Evolutionary conservation across 2,888 invertebrate genomes (phyloP).

Genomic region (Nineta flava): DNA sequence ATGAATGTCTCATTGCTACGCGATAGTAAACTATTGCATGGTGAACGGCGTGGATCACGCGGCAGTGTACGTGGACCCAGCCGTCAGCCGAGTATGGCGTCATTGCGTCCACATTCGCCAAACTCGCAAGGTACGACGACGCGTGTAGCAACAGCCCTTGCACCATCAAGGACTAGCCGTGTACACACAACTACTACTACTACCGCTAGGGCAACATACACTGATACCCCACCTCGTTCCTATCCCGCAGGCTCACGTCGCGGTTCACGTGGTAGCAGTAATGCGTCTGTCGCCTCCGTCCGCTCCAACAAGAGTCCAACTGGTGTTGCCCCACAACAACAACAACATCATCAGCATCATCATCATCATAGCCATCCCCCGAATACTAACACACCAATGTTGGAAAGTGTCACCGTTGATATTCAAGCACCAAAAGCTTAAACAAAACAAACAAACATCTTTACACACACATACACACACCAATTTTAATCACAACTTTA

Average conservation of each 20-base stretch:
- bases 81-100: slow-evolving; percentile 72
- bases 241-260: slow-evolving; percentile 36
- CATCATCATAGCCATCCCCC: background rate
- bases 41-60: slow-evolving; percentile 64
- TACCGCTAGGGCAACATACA: slow-evolving; percentile 4
- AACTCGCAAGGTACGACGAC: slow-evolving; percentile 51
- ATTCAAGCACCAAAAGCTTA: slow-evolving; percentile 51
- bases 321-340: slow-evolving; percentile 9
- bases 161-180: slow-evolving; percentile 5
- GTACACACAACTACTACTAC: slow-evolving; percentile 4
- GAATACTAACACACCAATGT: slow-evolving; percentile 27
- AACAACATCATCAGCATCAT: background rate
- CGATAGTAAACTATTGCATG: slow-evolving; percentile 64
- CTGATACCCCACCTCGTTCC: slow-evolving; percentile 7
- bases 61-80: slow-evolving; percentile 67
- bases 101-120: slow-evolving; percentile 65
- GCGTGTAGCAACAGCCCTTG: slow-evolving; percentile 11
- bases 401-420: slow-evolving; percentile 59
- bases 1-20: slow-evolving; percentile 79
- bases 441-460: slow-evolving; percentile 10
- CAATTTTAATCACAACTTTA: background rate
- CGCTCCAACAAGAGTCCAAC: slow-evolving; percentile 45
- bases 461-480: background rate
- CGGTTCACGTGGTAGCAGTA: slow-evolving; percentile 62
- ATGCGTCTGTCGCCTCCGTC: slow-evolving; percentile 56